Conservation (phyloP, 2,888 invertebrate species). For the Lydus trimaculatus region DNA sequence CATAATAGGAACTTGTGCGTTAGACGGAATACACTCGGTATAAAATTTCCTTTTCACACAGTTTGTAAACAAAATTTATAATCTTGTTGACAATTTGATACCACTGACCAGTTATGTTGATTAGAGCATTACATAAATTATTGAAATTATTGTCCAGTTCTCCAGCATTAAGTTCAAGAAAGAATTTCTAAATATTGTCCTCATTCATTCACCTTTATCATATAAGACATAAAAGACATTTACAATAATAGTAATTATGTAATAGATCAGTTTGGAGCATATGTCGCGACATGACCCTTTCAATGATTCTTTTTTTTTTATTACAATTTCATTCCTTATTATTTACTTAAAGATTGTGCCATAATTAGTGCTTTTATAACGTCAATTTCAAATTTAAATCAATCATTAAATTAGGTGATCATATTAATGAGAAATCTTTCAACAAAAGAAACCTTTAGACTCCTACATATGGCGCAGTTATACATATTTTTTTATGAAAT, state of each 20-base stretch:
- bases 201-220: background rate
- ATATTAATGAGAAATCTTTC: background rate
- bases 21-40: no score
- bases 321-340: background rate
- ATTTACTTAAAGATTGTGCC: background rate
- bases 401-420: background rate
- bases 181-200: background rate
- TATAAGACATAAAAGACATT: background rate
- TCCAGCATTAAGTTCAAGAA: background rate
- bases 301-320: background rate
- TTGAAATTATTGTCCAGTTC: background rate
- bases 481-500: background rate
- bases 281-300: constrained; percentile 1
- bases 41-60: no score
- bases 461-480: background rate
- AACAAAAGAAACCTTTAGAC: background rate
- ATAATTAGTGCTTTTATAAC: background rate
- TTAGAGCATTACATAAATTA: background rate
- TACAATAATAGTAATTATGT: background rate
- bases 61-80: no score
- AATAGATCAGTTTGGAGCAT: background rate
- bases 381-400: background rate
- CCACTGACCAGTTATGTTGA: background rate
- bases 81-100: background rate
- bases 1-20: no score